These are phyloP conservation scores for Etheostoma spectabile DNA, from an alignment of 2,113 vertebrate species.

Conservation along the genomic window DNA sequence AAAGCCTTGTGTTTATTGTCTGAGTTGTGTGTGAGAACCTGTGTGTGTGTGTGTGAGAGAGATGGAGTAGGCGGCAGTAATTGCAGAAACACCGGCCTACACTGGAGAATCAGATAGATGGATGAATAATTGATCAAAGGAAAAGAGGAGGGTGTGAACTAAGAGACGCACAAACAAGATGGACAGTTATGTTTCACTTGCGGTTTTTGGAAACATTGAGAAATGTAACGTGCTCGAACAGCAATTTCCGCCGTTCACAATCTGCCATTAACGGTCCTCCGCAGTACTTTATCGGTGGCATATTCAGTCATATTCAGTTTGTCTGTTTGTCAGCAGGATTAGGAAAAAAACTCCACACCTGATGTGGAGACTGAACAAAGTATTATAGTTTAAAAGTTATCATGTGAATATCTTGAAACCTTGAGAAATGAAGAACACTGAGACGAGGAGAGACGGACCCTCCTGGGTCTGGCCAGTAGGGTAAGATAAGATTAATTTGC, in stretches of 20 bases:
- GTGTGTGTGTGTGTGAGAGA: no score
- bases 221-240: not conserved
- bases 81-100: constrained; percentile 60
- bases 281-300: not conserved
- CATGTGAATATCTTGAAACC: no score
- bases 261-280: not conserved
- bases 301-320: not conserved
- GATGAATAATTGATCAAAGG: constrained; percentile 45
- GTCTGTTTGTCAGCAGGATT: no score
- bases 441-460: no score
- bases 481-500: no score
- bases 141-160: constrained; percentile 3
- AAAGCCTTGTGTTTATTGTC: constrained; percentile 64
- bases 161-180: not conserved
- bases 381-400: no score
- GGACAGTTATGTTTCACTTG: not conserved
- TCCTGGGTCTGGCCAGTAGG: no score
- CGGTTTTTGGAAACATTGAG: not conserved
- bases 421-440: no score
- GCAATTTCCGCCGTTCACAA: not conserved
- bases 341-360: no score
- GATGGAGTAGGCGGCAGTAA: constrained; percentile 58
- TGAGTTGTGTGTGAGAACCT: constrained; percentile 2
- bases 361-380: no score
- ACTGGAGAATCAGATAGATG: constrained; percentile 44